Conservation (phyloP, 2,113 vertebrate species). For the Eidolon helvum region DNA sequence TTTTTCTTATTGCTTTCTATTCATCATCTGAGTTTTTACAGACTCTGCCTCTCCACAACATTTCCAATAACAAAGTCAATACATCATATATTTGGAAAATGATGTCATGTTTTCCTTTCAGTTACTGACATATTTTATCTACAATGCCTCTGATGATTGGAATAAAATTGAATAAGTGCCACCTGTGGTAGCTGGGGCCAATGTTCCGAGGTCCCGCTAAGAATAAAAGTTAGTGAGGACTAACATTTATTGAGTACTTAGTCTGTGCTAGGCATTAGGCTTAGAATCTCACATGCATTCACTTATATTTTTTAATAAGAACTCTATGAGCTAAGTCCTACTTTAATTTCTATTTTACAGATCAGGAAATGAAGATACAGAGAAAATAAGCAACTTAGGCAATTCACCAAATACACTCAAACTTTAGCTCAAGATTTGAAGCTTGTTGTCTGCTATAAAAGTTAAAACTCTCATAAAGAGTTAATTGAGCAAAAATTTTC, state of each 20-base stretch:
- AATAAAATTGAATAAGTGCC: neutral
- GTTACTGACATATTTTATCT: conserved; percentile 13
- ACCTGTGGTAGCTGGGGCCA: neutral
- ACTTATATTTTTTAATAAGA: neutral
- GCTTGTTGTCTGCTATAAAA: neutral
- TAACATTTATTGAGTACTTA: neutral
- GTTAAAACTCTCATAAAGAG: neutral
- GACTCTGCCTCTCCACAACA: neutral
- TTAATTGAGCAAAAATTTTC: neutral
- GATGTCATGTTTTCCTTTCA: conserved; percentile 28
- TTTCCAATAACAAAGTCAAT: conserved; percentile 28
- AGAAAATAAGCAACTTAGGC: neutral
- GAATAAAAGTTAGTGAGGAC: neutral
- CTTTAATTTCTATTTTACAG: conserved; percentile 6
- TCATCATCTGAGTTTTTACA: conserved; percentile 17
- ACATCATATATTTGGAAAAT: conserved; percentile 7
- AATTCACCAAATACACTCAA: neutral
- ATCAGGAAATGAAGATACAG: conserved; percentile 2
- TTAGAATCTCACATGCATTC: neutral
- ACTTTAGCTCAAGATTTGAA: neutral
- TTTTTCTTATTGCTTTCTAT: conserved; percentile 43
- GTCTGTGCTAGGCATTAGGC: neutral
- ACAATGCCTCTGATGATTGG: neutral
- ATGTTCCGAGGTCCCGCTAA: neutral
- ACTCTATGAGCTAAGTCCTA: neutral